A percentile compares a stretch with the other conserved stretches of the same genome.
Conservation (phyloP, 2,797 vertebrate species). For the Neosilurus hyrtlii region DNA sequence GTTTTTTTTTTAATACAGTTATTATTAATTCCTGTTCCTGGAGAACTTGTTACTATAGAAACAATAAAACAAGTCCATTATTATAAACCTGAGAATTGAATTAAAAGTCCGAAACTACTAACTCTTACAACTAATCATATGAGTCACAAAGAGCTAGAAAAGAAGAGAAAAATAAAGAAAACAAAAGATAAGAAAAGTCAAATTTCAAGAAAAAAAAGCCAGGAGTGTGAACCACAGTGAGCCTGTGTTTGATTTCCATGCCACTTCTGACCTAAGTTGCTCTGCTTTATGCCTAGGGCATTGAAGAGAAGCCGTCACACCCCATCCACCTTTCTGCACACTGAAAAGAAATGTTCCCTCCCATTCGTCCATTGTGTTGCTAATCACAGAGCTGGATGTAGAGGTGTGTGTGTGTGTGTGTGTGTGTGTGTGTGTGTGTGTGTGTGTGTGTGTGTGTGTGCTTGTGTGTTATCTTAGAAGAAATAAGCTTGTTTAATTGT, state of each 20-base stretch:
- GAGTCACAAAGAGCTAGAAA: not conserved
- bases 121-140: not conserved
- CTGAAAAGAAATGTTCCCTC: slow-evolving; percentile 13
- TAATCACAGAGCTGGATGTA: too few relatives aligned
- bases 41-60: not conserved
- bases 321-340: slow-evolving; percentile 18
- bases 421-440: not conserved
- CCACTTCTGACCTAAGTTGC: slow-evolving; percentile 37
- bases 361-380: not conserved
- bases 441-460: slow-evolving; percentile 13
- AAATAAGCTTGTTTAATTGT: slow-evolving; percentile 3
- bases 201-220: slow-evolving; percentile 3
- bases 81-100: not conserved
- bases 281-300: slow-evolving; percentile 48
- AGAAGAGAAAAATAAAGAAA: not conserved
- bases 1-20: not conserved
- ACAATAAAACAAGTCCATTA: not conserved
- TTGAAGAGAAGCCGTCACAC: slow-evolving; percentile 6
- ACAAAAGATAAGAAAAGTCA: slow-evolving; percentile 1
- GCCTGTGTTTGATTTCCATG: slow-evolving; percentile 18
- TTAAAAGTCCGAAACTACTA: not conserved
- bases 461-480: not conserved
- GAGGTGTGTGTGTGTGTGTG: not conserved
- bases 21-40: not conserved
- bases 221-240: slow-evolving; percentile 34